Conservation (phyloP, 2,888 invertebrate genomes). For the Clanis bilineata region DNA sequence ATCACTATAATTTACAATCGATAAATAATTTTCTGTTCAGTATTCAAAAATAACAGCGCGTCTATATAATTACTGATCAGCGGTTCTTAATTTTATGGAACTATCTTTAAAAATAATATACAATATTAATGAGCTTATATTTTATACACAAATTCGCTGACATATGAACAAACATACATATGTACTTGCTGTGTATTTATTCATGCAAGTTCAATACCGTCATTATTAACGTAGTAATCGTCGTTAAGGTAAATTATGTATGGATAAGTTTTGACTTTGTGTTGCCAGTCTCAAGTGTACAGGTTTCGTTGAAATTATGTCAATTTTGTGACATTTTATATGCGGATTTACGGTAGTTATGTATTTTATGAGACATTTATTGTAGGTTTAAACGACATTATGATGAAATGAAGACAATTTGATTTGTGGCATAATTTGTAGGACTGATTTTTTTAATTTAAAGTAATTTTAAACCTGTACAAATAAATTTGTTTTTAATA, state of each 20-base stretch:
- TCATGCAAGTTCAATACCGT: slow-evolving; percentile 37
- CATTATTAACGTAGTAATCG: slow-evolving; percentile 54
- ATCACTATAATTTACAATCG: no score
- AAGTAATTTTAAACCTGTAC: neutral
- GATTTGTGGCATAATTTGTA: no score
- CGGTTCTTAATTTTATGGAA: no score
- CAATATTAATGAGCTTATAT: neutral
- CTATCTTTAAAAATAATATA: no score
- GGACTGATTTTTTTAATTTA: neutral
- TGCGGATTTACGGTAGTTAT: neutral
- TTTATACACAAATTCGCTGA: neutral
- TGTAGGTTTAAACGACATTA: no score
- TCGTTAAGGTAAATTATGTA: slow-evolving; percentile 53
- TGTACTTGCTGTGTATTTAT: slow-evolving; percentile 31
- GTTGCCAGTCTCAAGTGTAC: slow-evolving; percentile 39
- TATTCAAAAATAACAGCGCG: no score
- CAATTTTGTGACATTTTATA: neutral
- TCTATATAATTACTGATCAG: no score
- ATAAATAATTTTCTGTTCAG: no score
- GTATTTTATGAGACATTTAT: no score
- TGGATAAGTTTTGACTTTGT: slow-evolving; percentile 34
- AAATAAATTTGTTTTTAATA: slow-evolving; percentile 14
- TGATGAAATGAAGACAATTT: no score
- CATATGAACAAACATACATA: neutral
- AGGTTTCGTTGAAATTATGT: slow-evolving; percentile 19